phyloP scores from a whole-genome alignment of 2,888 invertebrate species.

The Acleris literana region DNA sequence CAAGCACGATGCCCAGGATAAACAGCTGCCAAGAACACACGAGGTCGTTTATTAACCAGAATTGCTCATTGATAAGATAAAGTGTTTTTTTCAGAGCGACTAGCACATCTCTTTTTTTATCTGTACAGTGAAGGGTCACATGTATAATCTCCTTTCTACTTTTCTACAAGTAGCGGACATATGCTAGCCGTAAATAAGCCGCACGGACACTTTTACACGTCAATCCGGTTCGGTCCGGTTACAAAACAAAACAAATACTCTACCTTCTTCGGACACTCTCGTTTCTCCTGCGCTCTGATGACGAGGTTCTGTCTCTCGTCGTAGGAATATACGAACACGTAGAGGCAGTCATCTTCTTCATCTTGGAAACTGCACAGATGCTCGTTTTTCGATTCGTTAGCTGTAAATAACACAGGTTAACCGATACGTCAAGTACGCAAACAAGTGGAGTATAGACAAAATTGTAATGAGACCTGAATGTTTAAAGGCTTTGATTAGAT shows the following conservation, averaged over 20 bases:
- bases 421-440: no score
- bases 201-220: no score
- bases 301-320: conserved; percentile 86
- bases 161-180: no score
- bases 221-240: no score
- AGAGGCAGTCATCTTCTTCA: conserved; percentile 95
- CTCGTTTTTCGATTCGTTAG: conserved; percentile 90
- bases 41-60: not conserved
- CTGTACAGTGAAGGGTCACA: no score
- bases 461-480: no score
- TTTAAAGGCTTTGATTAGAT: no score
- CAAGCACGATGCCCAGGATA: conserved; percentile 93
- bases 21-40: conserved; percentile 81
- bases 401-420: conserved; percentile 59
- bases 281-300: conserved; percentile 91
- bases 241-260: not conserved
- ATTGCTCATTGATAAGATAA: not conserved
- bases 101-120: not conserved
- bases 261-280: conserved; percentile 93
- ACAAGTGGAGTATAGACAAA: no score
- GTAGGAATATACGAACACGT: conserved; percentile 94
- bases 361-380: conserved; percentile 92
- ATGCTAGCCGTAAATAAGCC: no score
- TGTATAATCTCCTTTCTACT: no score
- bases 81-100: not conserved